A percentile compares a stretch with the other conserved stretches of the same genome.
phyloP scores from a whole-genome alignment of 2,888 invertebrate species.

The Polyploca ridens region DNA sequence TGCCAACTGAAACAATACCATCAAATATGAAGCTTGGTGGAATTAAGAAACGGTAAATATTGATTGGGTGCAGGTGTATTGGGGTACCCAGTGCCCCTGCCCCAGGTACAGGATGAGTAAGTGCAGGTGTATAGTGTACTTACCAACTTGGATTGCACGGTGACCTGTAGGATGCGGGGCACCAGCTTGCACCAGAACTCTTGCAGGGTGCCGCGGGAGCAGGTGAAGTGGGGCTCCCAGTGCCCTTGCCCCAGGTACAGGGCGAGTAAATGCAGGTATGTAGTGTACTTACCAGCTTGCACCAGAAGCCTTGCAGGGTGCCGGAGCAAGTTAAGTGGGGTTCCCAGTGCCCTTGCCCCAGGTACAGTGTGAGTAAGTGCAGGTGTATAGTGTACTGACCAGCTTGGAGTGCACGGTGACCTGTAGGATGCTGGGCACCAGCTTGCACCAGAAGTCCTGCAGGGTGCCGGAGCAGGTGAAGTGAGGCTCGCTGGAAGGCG shows the following conservation, averaged over 20 bases:
- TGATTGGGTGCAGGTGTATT: conserved; percentile 86
- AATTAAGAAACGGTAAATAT: no score
- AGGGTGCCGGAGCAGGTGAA: conserved; percentile 91
- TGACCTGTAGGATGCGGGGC: conserved; percentile 96
- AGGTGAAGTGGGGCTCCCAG: conserved; percentile 88
- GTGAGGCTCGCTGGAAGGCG: conserved; percentile 89
- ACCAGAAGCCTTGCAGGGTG: conserved; percentile 98
- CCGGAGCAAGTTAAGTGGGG: conserved; percentile 90
- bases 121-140: conserved; percentile 53
- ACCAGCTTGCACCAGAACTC: conserved; percentile 99
- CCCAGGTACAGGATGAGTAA: neutral
- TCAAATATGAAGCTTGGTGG: no score
- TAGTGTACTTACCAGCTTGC: conserved; percentile 86
- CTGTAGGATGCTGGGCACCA: conserved; percentile 97
- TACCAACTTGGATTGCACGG: conserved; percentile 91
- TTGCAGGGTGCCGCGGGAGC: conserved; percentile 93
- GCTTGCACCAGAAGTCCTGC: conserved; percentile 99
- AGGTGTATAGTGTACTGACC: conserved; percentile 80
- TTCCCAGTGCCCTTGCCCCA: neutral
- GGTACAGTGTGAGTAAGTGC: neutral
- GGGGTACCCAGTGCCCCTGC: conserved; percentile 57
- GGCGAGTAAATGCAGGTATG: no score
- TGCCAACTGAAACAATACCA: conserved; percentile 87
- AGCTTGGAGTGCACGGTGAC: conserved; percentile 92
- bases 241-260: no score